Base-by-base conservation (phyloP, 2,888 invertebrate species). In the Miltochrista miniata region DNA sequence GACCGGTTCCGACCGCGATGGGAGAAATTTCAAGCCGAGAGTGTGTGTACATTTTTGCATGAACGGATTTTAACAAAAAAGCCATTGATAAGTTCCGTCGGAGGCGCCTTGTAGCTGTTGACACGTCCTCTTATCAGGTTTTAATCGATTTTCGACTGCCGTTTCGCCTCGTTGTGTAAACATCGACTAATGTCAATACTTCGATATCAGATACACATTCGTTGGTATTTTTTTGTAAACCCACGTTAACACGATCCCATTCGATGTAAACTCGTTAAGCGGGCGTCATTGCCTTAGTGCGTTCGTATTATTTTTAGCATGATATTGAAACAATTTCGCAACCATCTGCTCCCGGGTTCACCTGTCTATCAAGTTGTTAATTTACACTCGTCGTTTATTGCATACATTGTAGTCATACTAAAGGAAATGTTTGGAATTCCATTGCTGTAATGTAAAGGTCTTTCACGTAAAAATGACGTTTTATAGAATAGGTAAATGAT, bases 71-170 rank as follows among this genome's bases (percentile, higher is more conserved):
- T 63, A 59, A 70, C 65, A 60, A 68, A 76, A 81, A 83, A 77
- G 58, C 72, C 76, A 77, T 82, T 79, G 84, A 89, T 88, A 87
- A 81, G 69, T 62, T 66, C 64, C 72, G 72, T 62, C 64, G 66
- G 75, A 78, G 87, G 88, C 87, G 88, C 87, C 90, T 77, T 70
- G 69, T 68, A 80, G 77, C 76, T 87, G 80, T 86, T 87, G 82
- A 86, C 86, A 81, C 64, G 54, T 72, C 61, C 37, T 71, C 76
- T 88, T 90, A 89, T 90, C 89, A 68, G 64, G 64, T 60, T 76
- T 77, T 90, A 90, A 90, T 90, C 90, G 83, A 82, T 76, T 85
- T 83, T 83, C 74, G 90, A 89, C 90, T 90, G 90, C 90, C 91
- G 91, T 88, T 90, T 90, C 82, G 89, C 84, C 87, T 85, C 79